phyloP scores from a whole-genome alignment of 1,140 invertebrate species.

The Drosophila simulans region DNA sequence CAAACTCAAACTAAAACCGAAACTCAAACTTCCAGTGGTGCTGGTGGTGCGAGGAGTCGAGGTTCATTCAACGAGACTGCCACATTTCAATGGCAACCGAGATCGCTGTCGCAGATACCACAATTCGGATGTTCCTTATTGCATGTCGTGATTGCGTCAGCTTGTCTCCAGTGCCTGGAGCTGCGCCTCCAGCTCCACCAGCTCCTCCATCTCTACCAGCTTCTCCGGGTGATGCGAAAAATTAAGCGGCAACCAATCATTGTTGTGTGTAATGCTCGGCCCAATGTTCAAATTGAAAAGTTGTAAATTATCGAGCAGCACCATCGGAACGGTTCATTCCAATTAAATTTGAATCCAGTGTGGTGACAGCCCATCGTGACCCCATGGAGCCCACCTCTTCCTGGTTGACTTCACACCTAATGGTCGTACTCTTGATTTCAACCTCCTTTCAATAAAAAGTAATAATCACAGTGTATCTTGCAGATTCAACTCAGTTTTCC shows the following conservation, averaged over 20 bases:
- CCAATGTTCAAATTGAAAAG: conserved; percentile 77
- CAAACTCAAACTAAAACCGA: not conserved
- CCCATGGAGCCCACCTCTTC: not conserved
- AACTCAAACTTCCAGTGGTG: conserved; percentile 8
- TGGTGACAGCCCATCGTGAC: conserved; percentile 14
- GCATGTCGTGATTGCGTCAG: conserved; percentile 80
- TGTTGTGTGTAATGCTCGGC: conserved; percentile 66
- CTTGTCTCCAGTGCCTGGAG: conserved; percentile 59
- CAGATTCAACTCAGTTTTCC: not conserved
- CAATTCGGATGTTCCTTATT: conserved; percentile 78
- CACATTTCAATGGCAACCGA: conserved; percentile 57
- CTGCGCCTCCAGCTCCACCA: conserved; percentile 21
- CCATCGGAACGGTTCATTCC: conserved; percentile 81
- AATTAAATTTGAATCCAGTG: conserved; percentile 82
- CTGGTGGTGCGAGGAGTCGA: conserved; percentile 18
- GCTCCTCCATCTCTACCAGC: conserved; percentile 29
- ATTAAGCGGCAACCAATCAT: conserved; percentile 79
- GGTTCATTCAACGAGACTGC: conserved; percentile 50
- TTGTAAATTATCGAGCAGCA: conserved; percentile 72
- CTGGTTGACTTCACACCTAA: conserved; percentile 10
- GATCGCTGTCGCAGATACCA: conserved; percentile 68
- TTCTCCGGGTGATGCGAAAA: conserved; percentile 51
- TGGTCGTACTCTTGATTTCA: not conserved
- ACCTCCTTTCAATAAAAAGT: not conserved
- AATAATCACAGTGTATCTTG: too few species aligned